phyloP scores from a whole-genome alignment of 2,888 invertebrate genomes.

The Drosophila demipolita region DNA sequence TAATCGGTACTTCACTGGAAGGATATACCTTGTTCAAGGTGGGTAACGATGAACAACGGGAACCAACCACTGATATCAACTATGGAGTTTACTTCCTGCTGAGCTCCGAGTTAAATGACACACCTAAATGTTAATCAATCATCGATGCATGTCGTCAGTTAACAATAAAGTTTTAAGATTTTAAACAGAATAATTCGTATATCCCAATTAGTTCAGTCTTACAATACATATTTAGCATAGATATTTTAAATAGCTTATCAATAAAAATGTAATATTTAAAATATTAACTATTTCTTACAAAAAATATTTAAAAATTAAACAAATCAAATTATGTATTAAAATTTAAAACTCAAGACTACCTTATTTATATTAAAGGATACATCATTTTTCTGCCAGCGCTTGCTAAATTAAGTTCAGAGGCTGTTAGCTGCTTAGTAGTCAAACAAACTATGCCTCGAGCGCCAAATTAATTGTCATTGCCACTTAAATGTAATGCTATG shows the following conservation, averaged over 20 bases:
- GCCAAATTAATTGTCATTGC: conserved; percentile 7
- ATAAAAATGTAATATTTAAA: background rate
- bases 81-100: background rate
- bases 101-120: background rate
- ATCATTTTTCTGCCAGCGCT: background rate
- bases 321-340: background rate
- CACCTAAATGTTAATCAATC: background rate
- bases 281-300: background rate
- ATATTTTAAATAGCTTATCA: background rate
- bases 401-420: background rate
- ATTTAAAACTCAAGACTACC: background rate
- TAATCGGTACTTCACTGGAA: background rate
- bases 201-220: background rate
- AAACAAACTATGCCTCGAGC: background rate
- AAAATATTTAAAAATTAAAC: background rate
- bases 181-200: background rate
- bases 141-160: background rate
- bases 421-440: background rate
- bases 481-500: conserved; percentile 12
- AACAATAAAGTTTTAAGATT: background rate
- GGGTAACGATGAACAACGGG: background rate
- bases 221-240: background rate
- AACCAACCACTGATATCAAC: background rate
- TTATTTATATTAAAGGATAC: background rate
- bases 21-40: background rate